Conservation (phyloP, 35 echinoderm and acorn worm species). For the Ophioderma brevispina region DNA sequence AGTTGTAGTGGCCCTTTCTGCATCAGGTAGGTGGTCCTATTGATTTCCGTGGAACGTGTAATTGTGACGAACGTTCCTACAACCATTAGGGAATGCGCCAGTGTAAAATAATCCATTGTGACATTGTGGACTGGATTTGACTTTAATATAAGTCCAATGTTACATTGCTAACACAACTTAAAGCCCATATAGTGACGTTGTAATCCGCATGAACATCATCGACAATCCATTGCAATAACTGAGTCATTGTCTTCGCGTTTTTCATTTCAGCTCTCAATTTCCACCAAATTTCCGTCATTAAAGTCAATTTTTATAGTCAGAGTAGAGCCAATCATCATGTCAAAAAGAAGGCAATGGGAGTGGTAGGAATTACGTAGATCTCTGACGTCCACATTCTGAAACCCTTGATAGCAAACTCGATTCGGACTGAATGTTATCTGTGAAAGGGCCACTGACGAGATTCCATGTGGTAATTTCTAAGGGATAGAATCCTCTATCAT, state of each 20-base stretch:
- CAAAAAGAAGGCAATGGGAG: slow-evolving; percentile 72
- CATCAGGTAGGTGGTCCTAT: slow-evolving; percentile 81
- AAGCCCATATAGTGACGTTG: slow-evolving; percentile 68
- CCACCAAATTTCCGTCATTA: slow-evolving; percentile 49
- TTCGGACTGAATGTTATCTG: slow-evolving; percentile 48
- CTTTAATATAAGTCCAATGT: slow-evolving; percentile 64
- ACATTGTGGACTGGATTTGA: slow-evolving; percentile 80
- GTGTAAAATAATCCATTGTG: slow-evolving; percentile 57
- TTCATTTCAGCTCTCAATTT: slow-evolving; percentile 55
- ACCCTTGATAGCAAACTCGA: slow-evolving; percentile 83
- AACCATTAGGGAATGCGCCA: slow-evolving; percentile 66
- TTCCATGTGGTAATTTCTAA: slow-evolving; percentile 74
- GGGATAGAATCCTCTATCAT: slow-evolving; percentile 74
- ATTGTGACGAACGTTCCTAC: slow-evolving; percentile 60
- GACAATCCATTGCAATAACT: slow-evolving; percentile 60
- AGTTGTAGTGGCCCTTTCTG: slow-evolving; percentile 66
- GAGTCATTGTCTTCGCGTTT: slow-evolving; percentile 37
- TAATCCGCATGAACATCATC: slow-evolving; percentile 78
- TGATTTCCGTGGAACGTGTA: slow-evolving; percentile 72
- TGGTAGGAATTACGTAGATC: slow-evolving; percentile 74
- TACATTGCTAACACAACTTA: slow-evolving; percentile 81
- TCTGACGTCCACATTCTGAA: slow-evolving; percentile 87
- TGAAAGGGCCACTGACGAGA: slow-evolving; percentile 82
- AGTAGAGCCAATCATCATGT: slow-evolving; percentile 85
- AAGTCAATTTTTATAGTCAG: slow-evolving; percentile 74